Evolutionary conservation across 2,797 vertebrate species (phyloP).

Genomic region (Benthosema pterotum): DNA sequence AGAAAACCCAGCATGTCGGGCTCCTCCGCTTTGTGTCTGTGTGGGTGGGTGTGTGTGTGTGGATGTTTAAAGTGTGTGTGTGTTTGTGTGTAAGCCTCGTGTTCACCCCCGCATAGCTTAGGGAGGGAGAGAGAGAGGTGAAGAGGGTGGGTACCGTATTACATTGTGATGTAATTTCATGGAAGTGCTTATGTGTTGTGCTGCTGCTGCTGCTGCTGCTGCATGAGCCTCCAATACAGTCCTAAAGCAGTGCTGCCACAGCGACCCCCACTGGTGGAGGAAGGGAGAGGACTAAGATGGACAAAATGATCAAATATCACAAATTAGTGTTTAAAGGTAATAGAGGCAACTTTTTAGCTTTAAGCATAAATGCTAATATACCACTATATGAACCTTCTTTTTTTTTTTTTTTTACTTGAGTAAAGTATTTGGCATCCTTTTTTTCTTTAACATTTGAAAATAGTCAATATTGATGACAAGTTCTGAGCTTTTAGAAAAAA

Average conservation of each 20-base stretch:
- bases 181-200: conserved; percentile 45
- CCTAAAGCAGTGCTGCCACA: conserved; percentile 13
- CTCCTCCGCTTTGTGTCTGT: conserved; percentile 36
- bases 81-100: conserved; percentile 41
- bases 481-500: too few relatives aligned
- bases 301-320: too few relatives aligned
- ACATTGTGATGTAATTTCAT: conserved; percentile 73
- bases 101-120: conserved; percentile 55
- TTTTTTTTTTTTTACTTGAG: too few relatives aligned
- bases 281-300: not conserved
- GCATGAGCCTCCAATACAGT: conserved; percentile 6
- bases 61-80: too few relatives aligned
- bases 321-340: too few relatives aligned
- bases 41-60: conserved; percentile 18
- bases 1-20: conserved; percentile 28
- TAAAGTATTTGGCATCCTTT: too few relatives aligned
- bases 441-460: too few relatives aligned
- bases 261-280: conserved; percentile 51
- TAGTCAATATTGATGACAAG: too few relatives aligned
- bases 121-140: conserved; percentile 23
- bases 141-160: conserved; percentile 50
- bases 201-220: conserved; percentile 46
- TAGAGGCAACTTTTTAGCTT: too few relatives aligned
- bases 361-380: too few relatives aligned
- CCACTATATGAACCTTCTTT: too few relatives aligned